Percentiles rank a stretch among this genome's conserved stretches.
Conservation (phyloP, 2,888 invertebrate species). For the Automeris io region DNA sequence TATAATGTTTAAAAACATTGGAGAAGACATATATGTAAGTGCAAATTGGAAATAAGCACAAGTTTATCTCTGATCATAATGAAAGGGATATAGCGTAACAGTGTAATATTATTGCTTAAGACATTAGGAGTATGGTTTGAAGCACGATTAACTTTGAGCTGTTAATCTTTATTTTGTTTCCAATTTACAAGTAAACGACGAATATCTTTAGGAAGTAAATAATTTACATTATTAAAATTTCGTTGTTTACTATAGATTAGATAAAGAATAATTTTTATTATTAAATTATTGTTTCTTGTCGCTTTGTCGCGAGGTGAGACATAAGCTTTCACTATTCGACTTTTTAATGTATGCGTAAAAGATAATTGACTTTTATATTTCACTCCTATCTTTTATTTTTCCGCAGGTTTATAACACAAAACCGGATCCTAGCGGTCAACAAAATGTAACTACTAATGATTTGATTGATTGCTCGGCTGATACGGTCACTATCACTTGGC, state of each 20-base stretch:
- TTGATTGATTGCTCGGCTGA: constrained; percentile 67
- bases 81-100: no score
- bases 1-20: no score
- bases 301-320: constrained; percentile 56
- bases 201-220: neutral
- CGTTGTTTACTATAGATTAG: constrained; percentile 12
- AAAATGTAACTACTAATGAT: constrained; percentile 74
- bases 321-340: constrained; percentile 42
- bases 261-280: constrained; percentile 24
- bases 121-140: no score
- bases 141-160: neutral
- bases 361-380: constrained; percentile 43
- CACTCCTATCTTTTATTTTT: constrained; percentile 74
- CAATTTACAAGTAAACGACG: neutral
- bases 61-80: no score
- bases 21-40: no score
- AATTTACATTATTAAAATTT: neutral
- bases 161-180: neutral
- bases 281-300: constrained; percentile 41
- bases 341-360: constrained; percentile 45
- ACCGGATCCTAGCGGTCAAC: constrained; percentile 76
- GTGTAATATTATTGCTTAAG: no score
- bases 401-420: constrained; percentile 78
- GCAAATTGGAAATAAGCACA: no score
- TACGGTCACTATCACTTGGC: constrained; percentile 69